A percentile compares a stretch with the other conserved stretches of the same genome.
Evolutionary conservation across 1,140 invertebrate genomes (phyloP).

Genomic region (Meteorus sp.): DNA sequence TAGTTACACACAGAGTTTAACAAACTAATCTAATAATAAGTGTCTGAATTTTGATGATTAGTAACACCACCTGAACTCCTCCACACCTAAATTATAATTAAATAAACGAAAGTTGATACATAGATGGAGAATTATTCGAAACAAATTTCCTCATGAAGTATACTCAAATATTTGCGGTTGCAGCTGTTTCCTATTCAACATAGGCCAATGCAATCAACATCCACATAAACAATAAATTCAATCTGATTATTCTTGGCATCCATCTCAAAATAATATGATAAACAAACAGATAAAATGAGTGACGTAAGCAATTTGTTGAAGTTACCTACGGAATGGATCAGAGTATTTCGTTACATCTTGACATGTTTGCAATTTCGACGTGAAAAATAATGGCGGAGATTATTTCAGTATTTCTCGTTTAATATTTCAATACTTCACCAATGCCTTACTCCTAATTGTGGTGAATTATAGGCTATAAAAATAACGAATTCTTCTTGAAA

Average conservation of each 20-base stretch:
- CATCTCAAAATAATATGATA: neutral
- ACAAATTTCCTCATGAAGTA: neutral
- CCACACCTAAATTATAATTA: neutral
- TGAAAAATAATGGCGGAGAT: neutral
- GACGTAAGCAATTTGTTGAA: no score
- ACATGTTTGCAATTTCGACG: neutral
- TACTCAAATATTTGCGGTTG: neutral
- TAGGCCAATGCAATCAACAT: neutral
- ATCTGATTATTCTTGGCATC: neutral
- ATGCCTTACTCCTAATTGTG: neutral
- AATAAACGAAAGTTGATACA: neutral
- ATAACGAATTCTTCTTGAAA: neutral
- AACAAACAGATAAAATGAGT: neutral
- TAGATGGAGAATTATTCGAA: no score
- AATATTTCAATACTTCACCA: neutral
- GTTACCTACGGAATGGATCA: neutral
- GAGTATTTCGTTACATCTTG: neutral
- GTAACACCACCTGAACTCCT: no score
- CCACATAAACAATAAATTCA: neutral
- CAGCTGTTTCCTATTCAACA: slow-evolving; percentile 1
- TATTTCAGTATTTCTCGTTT: no score
- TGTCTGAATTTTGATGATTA: no score
- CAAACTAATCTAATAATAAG: no score
- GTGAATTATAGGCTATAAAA: slow-evolving; percentile 1
- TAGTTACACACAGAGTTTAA: no score